Evolutionary conservation across 2,888 invertebrate genomes (phyloP), one percentile per base, ranked within the genome.

Genomic region (Scaptomyza flava): DNA sequence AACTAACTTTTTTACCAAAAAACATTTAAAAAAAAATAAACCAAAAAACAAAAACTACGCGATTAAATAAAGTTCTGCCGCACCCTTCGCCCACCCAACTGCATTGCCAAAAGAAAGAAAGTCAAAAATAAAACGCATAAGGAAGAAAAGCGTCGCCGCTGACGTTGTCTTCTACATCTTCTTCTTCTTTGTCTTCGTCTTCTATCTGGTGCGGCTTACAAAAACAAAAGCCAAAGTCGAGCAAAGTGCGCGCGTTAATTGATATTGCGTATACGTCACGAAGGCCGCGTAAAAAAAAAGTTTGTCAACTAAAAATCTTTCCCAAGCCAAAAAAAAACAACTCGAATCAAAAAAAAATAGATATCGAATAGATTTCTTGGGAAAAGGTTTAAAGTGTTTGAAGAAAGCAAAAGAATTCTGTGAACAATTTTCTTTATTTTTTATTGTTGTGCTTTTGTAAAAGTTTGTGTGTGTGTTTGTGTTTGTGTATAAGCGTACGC

Each of bases 211-310:
- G 17, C 68, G 73, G 58, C 74, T 58, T 56, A 62, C 59, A 73
- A 72, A 63, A 63, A 68, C 64, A 63, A 75, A 75, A 58, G 58
- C 65, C 75, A 69, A 71, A 75, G 72, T 73, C 72, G 74, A 67
- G 69, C 57, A 67, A 71, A 83, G 82, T 71, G 80, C 71, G 79
- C 72, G 80, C 67, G 66, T 72, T 67, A 79, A 78, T 79, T 78
- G 80, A 69, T 69, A 78, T 79, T 77, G 77, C 80, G 80, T 79
- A 79, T 77, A 79, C 80, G 77, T 68, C 80, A 41, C 52, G 58
- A 50, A 34, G 50, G 66, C 57, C 27, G 61, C 52, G 14, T 6
- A 4, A 2, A 14, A 36, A 38, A 51, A 54, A 58, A 58, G 50
- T 68, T 59, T 43, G 30, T n/a, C 50, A 54, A 20, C 6, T 6